These are phyloP conservation scores for Elysia chlorotica DNA, from an alignment of 1,140 invertebrate genomes.

Conservation along the genomic window DNA sequence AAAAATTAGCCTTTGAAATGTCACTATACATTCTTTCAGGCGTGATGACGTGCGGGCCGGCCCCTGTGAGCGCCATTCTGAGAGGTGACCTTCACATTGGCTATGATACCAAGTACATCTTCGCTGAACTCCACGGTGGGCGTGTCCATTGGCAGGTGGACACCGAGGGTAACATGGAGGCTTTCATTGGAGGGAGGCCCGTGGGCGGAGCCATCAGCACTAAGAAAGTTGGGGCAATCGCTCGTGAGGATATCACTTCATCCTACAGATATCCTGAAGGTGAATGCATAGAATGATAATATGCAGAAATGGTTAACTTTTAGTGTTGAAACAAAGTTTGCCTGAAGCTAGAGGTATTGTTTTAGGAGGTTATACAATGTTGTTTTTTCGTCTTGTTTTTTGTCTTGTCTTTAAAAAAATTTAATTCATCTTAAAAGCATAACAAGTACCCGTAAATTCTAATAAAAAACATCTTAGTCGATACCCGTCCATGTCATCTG, in stretches of 20 bases:
- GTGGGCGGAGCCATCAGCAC: slow-evolving; percentile 51
- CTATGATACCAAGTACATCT: slow-evolving; percentile 84
- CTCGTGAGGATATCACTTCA: slow-evolving; percentile 48
- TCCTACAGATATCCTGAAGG: slow-evolving; percentile 49
- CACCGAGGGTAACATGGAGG: slow-evolving; percentile 47
- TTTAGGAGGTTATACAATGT: too few species aligned
- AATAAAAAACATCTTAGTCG: too few species aligned
- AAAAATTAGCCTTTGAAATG: too few species aligned
- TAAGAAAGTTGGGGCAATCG: slow-evolving; percentile 49
- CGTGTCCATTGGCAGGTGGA: slow-evolving; percentile 47
- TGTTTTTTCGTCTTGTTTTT: too few species aligned
- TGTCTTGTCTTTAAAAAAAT: too few species aligned
- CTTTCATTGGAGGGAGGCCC: slow-evolving; percentile 35
- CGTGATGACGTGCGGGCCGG: slow-evolving; percentile 81
- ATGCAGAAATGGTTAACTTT: too few species aligned
- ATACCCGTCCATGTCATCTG: too few species aligned
- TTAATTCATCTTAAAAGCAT: too few species aligned
- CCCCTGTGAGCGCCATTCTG: slow-evolving; percentile 75
- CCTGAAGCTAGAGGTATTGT: too few species aligned
- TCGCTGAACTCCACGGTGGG: slow-evolving; percentile 71
- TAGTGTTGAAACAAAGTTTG: too few species aligned
- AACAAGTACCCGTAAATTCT: too few species aligned
- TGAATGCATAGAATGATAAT: too few species aligned
- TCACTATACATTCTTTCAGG: slow-evolving; percentile 36
- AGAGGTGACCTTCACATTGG: slow-evolving; percentile 79